Evolutionary conservation across 2,888 invertebrate genomes (phyloP), one percentile per base, ranked within the genome.

Genomic region (Tortricodes alternella): DNA sequence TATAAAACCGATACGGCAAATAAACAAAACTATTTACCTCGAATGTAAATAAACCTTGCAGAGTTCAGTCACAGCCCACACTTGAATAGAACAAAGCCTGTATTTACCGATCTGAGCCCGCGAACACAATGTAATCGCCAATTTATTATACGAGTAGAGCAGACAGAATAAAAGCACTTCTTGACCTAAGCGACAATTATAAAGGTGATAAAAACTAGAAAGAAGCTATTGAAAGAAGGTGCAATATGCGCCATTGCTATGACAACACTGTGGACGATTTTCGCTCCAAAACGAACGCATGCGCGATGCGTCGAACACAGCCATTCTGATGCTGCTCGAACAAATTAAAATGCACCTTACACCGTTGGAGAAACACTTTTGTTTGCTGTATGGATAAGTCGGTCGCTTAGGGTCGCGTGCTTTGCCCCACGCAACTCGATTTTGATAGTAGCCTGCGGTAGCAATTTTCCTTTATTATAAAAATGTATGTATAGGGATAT

Each of bases 201-300:
- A 34, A 50, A 56, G 56, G 5, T 2, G 11, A 11, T 29, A 29
- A 29, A 23, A 43, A 59, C 51, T 35, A 46, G 27, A 52, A 46
- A 52, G 38, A 27, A 38, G 11, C 21, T 13, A 21, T 38, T 29
- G 24, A 24, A 32, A 59, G 68, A 70, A 72, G 69, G 74, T 85
- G 82, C 80, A 83, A 69, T 74, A 67, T 65, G 71, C 74, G 68
- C 65, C 68, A 82, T 88, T 62, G 76, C 75, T 68, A 87, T 89
- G 77, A 72, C 77, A 78, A 87, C 85, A 80, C 78, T 83, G 85
- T 80, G 79, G 75, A 66, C 60, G 73, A 71, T 79, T 85, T 88
- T 89, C 87, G 88, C 88, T 88, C 88, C 89, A 88, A 89, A 87
- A 87, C 64, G 62, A 66, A 78, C 87, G 87, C 89, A 87, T 88